A percentile compares a stretch with the other conserved stretches of the same genome.
phyloP scores from a whole-genome alignment of 1,140 invertebrate species.

The Ostrea edulis region DNA sequence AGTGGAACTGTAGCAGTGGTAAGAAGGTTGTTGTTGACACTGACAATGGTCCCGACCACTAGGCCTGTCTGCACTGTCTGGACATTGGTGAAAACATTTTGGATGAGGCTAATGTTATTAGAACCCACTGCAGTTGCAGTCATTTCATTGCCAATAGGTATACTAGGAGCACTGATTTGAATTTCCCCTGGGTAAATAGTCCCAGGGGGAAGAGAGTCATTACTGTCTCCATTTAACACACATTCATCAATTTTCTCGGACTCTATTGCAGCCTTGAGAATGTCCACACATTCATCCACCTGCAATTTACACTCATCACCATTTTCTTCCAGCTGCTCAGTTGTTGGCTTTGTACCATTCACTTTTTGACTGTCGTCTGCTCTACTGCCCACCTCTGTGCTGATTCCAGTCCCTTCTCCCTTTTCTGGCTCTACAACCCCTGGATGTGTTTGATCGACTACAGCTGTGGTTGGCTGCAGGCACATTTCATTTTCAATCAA shows the following conservation, averaged over 20 bases:
- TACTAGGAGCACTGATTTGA: conserved; percentile 24
- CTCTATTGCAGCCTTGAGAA: conserved; percentile 37
- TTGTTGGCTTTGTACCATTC: background rate
- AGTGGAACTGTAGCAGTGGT: conserved; percentile 36
- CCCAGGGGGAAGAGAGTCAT: conserved; percentile 36
- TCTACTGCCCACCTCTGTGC: background rate
- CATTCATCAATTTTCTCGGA: conserved; percentile 43
- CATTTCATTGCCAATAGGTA: conserved; percentile 42
- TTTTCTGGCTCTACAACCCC: background rate
- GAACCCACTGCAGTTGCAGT: conserved; percentile 37
- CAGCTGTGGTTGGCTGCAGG: conserved; percentile 54
- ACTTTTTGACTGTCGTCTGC: background rate
- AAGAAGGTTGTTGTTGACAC: conserved; percentile 38
- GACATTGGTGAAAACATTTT: conserved; percentile 38
- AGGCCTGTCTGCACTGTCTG: conserved; percentile 42
- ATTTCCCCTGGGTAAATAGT: conserved; percentile 24
- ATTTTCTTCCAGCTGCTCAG: background rate
- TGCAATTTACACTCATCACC: background rate
- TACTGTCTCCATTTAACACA: conserved; percentile 43
- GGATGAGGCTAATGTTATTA: conserved; percentile 36
- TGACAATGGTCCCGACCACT: conserved; percentile 32
- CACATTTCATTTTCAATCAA: conserved; percentile 61
- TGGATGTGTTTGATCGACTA: conserved; percentile 50
- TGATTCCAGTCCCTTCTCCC: background rate
- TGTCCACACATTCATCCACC: conserved; percentile 35